phyloP scores from a whole-genome alignment of 2,113 vertebrate genomes.

The Xiphorhynchus elegans region DNA sequence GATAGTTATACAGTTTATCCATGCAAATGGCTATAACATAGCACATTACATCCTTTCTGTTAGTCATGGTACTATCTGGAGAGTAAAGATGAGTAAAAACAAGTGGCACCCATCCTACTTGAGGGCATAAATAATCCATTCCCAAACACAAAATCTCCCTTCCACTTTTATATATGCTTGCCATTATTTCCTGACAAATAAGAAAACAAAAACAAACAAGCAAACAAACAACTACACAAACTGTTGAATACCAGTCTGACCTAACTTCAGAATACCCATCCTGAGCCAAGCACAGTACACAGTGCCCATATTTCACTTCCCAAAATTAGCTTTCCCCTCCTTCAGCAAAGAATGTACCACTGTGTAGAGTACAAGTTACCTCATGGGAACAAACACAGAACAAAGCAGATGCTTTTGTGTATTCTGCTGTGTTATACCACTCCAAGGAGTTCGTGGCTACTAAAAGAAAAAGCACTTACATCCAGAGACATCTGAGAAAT shows the following conservation, averaged over 20 bases:
- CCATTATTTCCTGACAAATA: neutral
- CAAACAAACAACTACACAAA: neutral
- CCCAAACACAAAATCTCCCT: neutral
- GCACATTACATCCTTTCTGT: neutral
- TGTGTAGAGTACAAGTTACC: slow-evolving; percentile 27
- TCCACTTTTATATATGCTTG: neutral
- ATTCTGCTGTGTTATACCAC: neutral
- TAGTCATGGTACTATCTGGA: neutral
- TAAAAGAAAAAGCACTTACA: neutral
- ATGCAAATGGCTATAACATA: neutral
- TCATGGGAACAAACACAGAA: slow-evolving; percentile 2
- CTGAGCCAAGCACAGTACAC: neutral
- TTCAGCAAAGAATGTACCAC: slow-evolving; percentile 10
- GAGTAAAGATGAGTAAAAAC: neutral
- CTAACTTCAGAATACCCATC: neutral
- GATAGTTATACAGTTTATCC: neutral
- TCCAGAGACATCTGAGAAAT: neutral
- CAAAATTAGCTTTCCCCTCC: neutral
- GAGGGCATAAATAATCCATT: neutral
- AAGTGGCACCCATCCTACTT: neutral
- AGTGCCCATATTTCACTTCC: slow-evolving; percentile 32
- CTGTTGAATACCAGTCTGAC: neutral
- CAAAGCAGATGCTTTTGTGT: neutral
- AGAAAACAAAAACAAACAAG: neutral
- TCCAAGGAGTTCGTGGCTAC: neutral